Base-by-base conservation (phyloP, 37 sponge, comb jelly and placozoan genomes). In the Axinella damicornis region DNA sequence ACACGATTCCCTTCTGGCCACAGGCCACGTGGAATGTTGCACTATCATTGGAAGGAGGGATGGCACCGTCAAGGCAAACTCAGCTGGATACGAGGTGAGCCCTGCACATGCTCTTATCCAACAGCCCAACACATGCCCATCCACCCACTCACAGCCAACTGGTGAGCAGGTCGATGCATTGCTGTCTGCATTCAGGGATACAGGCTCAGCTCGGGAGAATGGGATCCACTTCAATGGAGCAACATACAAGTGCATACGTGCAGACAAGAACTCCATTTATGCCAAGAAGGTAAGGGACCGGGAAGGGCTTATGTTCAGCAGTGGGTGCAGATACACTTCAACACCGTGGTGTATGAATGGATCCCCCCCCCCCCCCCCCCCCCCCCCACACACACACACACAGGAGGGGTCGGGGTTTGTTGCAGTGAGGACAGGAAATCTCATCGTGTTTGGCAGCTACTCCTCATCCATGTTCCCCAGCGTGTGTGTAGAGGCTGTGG, bases 401-500 rank as follows among this genome's bases (percentile, higher is more conserved):
- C 74, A 82, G 85, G 82, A 87, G 22, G 75, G 67, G 19, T 87
- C 87, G 31, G 98, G 98, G 0, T 83, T 95, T 27, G 63, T 98
- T 0, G 84, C 91, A 65, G 86, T 89, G 11, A 83, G 61, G 70
- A 98, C 96, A 22, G 84, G 66, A 20, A 65, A 78, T 22, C 70
- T 85, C 22, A 60, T 98, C 6, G 70, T 98, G 14, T 89, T 81
- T 72, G 92, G 92, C 18, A 90, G 87, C 34, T 98, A 93, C 69
- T 83, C 88, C 34, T 79, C 89, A 4, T 71, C 87, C 52, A 95
- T 95, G 94, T 82, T 57, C 78, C 86, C 98, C 17, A 91, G 92
- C 70, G 86, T 98, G 52, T 95, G 94, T 85, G 96, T 93, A 2
- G 98, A 95, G 73, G 85, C 94, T 15, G 81, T 89, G 36, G 96